Evolutionary conservation across 2,888 invertebrate genomes (phyloP).

Genomic region (Leptopterna dolabrata): DNA sequence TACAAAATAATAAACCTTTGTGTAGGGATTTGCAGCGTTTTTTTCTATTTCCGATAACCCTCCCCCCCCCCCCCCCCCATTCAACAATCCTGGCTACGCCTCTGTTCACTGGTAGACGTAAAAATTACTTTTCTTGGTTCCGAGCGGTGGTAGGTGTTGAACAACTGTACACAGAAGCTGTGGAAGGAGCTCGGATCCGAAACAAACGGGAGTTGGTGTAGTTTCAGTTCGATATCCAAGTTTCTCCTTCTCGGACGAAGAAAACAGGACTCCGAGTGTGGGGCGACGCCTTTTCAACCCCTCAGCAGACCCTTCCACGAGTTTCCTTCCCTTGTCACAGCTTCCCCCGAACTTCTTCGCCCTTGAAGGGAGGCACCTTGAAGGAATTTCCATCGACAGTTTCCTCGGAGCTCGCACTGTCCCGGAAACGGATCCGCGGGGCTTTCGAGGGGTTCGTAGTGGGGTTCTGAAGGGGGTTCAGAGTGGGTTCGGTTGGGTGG

Average conservation of each 20-base stretch:
- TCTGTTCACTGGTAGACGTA: too few relatives aligned
- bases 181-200: neutral
- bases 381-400: constrained; percentile 44
- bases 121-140: too few relatives aligned
- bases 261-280: constrained; percentile 11
- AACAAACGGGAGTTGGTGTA: constrained; percentile 8
- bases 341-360: neutral
- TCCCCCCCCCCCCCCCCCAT: too few relatives aligned
- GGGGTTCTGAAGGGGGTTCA: neutral
- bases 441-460: too few relatives aligned
- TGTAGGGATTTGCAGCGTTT: too few relatives aligned
- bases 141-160: neutral
- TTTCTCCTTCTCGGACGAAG: constrained; percentile 13
- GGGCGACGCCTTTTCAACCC: neutral
- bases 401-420: constrained; percentile 30
- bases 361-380: constrained; percentile 14
- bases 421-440: neutral
- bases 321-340: neutral
- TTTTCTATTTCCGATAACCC: too few relatives aligned
- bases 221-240: constrained; percentile 10
- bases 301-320: neutral
- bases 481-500: neutral
- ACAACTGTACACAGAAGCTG: neutral
- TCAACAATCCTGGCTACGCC: too few relatives aligned
- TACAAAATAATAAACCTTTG: too few relatives aligned